Percentiles rank a stretch among this genome's conserved stretches.
Evolutionary conservation across 37 sponge, comb jelly and placozoan species (phyloP).

Genomic region (Theonella swinhoei): DNA sequence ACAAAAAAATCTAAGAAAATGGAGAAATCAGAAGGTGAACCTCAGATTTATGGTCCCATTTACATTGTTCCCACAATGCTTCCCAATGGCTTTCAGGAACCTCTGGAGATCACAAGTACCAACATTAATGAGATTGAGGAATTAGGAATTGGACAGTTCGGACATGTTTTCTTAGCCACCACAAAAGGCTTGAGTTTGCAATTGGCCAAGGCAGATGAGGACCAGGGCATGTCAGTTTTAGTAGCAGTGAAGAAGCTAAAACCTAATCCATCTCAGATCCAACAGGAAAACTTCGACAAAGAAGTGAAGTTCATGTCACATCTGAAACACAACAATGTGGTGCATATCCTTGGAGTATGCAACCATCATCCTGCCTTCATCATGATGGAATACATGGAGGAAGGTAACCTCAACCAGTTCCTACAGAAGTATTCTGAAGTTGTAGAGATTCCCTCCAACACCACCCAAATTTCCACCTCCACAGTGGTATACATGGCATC

Average conservation of each 20-base stretch:
- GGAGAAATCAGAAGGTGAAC: not conserved
- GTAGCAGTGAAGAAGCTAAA: conserved; percentile 74
- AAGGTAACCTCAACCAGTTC: conserved; percentile 72
- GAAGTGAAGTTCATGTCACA: conserved; percentile 63
- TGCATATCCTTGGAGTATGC: conserved; percentile 66
- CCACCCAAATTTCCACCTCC: conserved; percentile 16
- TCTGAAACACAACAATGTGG: conserved; percentile 46
- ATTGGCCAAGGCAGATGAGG: conserved; percentile 13
- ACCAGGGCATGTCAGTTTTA: conserved; percentile 24
- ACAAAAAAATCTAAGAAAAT: no score
- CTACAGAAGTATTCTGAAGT: conserved; percentile 8
- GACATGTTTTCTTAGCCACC: conserved; percentile 54
- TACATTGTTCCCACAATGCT: conserved; percentile 22
- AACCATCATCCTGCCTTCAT: conserved; percentile 31
- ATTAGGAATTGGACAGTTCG: conserved; percentile 69
- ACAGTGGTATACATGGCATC: conserved; percentile 44
- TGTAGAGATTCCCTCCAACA: not conserved
- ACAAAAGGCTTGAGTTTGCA: conserved; percentile 45
- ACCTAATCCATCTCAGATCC: not conserved
- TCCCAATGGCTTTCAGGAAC: not conserved
- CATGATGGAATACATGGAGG: conserved; percentile 78
- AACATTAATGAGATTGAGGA: conserved; percentile 16
- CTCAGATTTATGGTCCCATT: conserved; percentile 12
- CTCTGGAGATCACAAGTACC: not conserved
- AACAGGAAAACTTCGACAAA: conserved; percentile 49